phyloP scores from a whole-genome alignment of 2,888 invertebrate genomes.

The Saturnia pavonia region DNA sequence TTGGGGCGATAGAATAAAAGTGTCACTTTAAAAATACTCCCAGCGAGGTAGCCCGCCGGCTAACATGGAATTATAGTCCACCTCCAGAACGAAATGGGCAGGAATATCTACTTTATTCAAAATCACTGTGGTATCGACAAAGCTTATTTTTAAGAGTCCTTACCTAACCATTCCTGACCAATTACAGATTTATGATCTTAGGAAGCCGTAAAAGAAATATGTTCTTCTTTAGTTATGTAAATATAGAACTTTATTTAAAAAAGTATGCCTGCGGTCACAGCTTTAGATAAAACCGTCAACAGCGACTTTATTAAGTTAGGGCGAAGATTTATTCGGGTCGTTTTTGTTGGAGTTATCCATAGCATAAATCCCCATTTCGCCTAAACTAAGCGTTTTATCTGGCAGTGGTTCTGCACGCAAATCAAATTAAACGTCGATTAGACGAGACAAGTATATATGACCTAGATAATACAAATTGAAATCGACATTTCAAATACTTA shows the following conservation, averaged over 20 bases:
- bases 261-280: conserved; percentile 55
- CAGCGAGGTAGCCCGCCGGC: no score
- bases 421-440: conserved; percentile 73
- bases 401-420: conserved; percentile 64
- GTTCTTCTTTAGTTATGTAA: not conserved
- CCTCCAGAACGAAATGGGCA: no score
- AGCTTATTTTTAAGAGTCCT: not conserved
- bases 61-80: no score
- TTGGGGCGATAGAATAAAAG: no score
- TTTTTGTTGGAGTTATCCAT: conserved; percentile 70
- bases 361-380: conserved; percentile 69
- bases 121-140: no score
- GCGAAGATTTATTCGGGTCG: conserved; percentile 70
- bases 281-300: conserved; percentile 70
- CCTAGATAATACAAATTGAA: conserved; percentile 46
- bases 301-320: conserved; percentile 72
- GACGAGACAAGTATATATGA: conserved; percentile 48
- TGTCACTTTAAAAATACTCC: no score
- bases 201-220: not conserved
- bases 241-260: conserved; percentile 53
- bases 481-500: conserved; percentile 30
- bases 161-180: not conserved
- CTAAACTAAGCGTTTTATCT: conserved; percentile 72
- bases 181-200: not conserved
- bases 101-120: no score